Base-by-base conservation (phyloP, 2,113 vertebrate species). In the Ranitomeya variabilis region DNA sequence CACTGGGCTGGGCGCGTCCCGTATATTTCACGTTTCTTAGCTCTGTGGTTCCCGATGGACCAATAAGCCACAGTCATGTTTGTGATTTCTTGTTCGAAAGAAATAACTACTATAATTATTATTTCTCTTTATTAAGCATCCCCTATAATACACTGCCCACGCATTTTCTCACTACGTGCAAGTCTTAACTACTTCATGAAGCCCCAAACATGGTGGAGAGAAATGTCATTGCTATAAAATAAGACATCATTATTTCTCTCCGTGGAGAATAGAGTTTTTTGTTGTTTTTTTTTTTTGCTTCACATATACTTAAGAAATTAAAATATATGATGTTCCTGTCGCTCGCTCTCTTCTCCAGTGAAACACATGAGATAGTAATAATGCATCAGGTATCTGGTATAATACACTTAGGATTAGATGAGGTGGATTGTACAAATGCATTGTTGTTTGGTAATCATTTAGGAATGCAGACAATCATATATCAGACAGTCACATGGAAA, bases 121-220 rank as follows among this genome's bases (percentile, higher is more conserved):
- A 54, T 67, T 54, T 83, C 54, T 54, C 45, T 69, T 15, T 18
- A 51, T 66, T 52, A 67, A 83, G 8, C 19, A 2, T 67, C 11
- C 7, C 54, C 62, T 54, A 16, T 83, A 64, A 83, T 83, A 52
- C 81, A 69, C 21, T 45, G 15, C 81, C 81, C 62, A 54, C 81
- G 54, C 81, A 83, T 15, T 83, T 52, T 67, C 62, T 67, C 62
- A 67, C 13, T 15, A 26, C 54, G n/a, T 52, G 45, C 2, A 54
- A 54, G 64, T 82, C 31, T 82, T 80, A 55, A 16, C 14, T 52
- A 13, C 80, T 51, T 54, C 13, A 67, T 23, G 14, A n/a, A 52
- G 31, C 45, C 1, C 18, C 23, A 83, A 14, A 82, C 13, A 62
- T 66, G 59, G 80, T 21, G 62, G 26, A 66, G 37, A 83, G 21